phyloP scores from a whole-genome alignment of 2,113 vertebrate genomes.

The Limnothrissa miodon region DNA sequence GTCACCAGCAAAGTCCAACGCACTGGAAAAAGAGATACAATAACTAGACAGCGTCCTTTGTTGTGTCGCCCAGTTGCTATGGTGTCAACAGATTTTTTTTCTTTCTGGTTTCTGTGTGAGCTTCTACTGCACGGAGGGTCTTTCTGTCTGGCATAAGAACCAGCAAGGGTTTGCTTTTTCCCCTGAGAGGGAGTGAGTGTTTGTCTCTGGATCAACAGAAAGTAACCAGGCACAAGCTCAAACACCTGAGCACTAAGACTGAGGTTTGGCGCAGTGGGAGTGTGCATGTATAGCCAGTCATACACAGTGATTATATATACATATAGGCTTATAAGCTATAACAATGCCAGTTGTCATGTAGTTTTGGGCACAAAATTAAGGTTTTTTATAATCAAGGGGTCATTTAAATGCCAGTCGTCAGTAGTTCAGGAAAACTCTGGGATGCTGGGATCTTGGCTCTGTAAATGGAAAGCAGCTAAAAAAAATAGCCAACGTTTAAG shows the following conservation, averaged over 20 bases:
- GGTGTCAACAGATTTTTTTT: conserved; percentile 31
- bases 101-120: conserved; percentile 17
- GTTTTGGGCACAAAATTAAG: no score
- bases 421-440: no score
- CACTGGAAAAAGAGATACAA: conserved; percentile 28
- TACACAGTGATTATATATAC: no score
- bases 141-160: background rate
- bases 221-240: background rate
- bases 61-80: conserved; percentile 19
- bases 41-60: conserved; percentile 30
- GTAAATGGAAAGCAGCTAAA: background rate
- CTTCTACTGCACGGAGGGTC: background rate
- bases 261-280: background rate
- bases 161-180: background rate
- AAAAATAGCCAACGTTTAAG: background rate
- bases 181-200: background rate
- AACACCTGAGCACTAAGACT: conserved; percentile 10
- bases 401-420: no score
- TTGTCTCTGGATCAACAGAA: background rate
- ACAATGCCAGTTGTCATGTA: no score
- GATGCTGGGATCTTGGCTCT: background rate
- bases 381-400: no score
- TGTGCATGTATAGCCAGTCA: background rate
- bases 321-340: no score
- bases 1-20: conserved; percentile 37